Conservation (phyloP, 2,113 vertebrate species). For the Lampris incognitus region DNA sequence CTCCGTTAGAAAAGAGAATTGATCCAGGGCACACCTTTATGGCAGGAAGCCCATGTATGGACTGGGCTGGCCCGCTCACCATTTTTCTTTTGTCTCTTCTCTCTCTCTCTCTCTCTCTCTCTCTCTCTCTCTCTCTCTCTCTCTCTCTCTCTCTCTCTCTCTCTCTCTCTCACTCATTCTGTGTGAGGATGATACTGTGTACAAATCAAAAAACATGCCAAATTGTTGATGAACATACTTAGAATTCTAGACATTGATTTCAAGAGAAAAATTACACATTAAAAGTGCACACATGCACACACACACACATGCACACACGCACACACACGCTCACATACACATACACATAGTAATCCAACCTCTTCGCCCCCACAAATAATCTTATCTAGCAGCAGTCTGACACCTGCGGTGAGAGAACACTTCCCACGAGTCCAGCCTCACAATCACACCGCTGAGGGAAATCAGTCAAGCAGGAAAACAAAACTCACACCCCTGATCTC, state of each 20-base stretch:
- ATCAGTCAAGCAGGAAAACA: constrained; percentile 78
- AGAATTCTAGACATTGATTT: constrained; percentile 51
- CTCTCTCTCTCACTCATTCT: constrained; percentile 37
- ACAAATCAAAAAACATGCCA: constrained; percentile 63
- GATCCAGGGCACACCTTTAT: too few relatives aligned
- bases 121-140: constrained; percentile 44
- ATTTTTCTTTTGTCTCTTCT: constrained; percentile 10
- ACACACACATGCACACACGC: constrained; percentile 13
- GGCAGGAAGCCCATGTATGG: constrained; percentile 45
- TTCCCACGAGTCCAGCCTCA: constrained; percentile 74
- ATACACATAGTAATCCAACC: constrained; percentile 59
- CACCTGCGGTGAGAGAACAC: constrained; percentile 76
- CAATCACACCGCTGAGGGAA: constrained; percentile 77
- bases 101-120: constrained; percentile 14
- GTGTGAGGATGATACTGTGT: constrained; percentile 66
- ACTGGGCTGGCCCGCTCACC: constrained; percentile 36
- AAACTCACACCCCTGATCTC: constrained; percentile 65
- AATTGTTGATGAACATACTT: constrained; percentile 54
- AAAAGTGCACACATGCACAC: constrained; percentile 6
- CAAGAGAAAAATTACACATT: constrained; percentile 53
- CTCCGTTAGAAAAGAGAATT: too few relatives aligned
- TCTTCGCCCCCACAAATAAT: constrained; percentile 77
- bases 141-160: constrained; percentile 29
- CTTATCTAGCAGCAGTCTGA: constrained; percentile 78
- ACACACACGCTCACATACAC: constrained; percentile 10